Evolutionary conservation across 2,113 vertebrate species (phyloP), one percentile per base, ranked within the genome.

Genomic region (Cyanoramphus novaezelandiae): DNA sequence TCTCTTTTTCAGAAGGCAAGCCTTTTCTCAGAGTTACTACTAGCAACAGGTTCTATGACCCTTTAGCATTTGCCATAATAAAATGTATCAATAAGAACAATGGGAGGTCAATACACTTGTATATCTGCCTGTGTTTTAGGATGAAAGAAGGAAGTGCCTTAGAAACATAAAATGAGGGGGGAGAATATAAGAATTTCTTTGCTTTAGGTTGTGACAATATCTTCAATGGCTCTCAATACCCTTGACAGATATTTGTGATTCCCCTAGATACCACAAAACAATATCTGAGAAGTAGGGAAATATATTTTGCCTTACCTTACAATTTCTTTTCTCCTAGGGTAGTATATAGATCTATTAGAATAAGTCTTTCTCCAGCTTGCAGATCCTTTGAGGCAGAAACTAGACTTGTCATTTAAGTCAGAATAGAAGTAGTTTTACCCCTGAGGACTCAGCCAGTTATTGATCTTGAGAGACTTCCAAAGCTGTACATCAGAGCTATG

Each of bases 311-410:
- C 96, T 96, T 97, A 97, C 96, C 96, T 97, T 93, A 63, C 92
- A 92, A 87, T 87, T 95, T 47, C 96, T 95, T 95, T 69, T 95
- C 94, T 96, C 94, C 93, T 95, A 95, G 89, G 91, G 94, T 18
- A 96, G 93, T 96, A 94, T 94, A 96, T 72, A 96, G 94, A 84
- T 91, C 96, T 96, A 97, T 95, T 92, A 96, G 95, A 87, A 95
- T 76, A 93, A 95, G 91, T 90, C 28, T 96, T 92, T 92, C 89
- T 96, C 96, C 95, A 93, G 94, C 93, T 95, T 67, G 95, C 89
- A 91, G 96, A 75, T 97, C 94, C 94, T 93, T 49, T 93, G 93
- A 86, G 74, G 95, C 89, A 95, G 91, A 96, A 92, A 76, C 95
- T 91, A 92, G 93, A 87, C 95, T 93, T 39, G 82, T 63, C 86